Conservation (phyloP, 2,888 invertebrate species). For the Melinaea menophilus region DNA sequence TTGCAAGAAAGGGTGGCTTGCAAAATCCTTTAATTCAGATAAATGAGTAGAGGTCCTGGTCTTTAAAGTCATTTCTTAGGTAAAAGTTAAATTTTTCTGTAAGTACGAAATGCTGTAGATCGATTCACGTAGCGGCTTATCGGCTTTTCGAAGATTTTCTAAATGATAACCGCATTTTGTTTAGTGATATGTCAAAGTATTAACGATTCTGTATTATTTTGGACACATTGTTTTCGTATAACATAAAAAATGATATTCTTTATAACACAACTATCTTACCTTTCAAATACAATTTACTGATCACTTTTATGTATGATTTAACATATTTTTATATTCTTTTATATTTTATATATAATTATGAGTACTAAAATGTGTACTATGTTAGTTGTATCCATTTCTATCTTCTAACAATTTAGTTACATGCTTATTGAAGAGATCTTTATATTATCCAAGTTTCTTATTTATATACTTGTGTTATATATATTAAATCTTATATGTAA, state of each 20-base stretch:
- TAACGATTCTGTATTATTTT: conserved; percentile 15
- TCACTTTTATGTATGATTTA: too few species aligned
- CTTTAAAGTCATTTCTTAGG: conserved; percentile 9
- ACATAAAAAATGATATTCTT: not conserved
- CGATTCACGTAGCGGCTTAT: conserved; percentile 30
- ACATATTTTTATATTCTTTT: not conserved
- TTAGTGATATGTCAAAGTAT: conserved; percentile 17
- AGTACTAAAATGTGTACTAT: not conserved
- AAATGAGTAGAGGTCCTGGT: too few species aligned
- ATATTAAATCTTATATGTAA: too few species aligned
- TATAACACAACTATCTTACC: too few species aligned
- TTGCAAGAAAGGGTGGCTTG: too few species aligned
- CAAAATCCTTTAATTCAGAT: too few species aligned
- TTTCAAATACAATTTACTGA: too few species aligned
- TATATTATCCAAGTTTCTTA: too few species aligned
- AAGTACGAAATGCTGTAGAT: conserved; percentile 25
- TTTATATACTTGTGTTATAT: too few species aligned
- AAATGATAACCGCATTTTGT: conserved; percentile 27
- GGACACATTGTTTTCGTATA: conserved; percentile 3
- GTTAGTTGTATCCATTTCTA: too few species aligned
- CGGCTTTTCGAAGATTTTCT: conserved; percentile 31
- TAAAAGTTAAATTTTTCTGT: conserved; percentile 15
- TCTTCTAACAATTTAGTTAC: too few species aligned
- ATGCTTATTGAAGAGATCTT: too few species aligned
- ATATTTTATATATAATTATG: not conserved